Evolutionary conservation across 2,797 vertebrate genomes (phyloP), one percentile per base, ranked within the genome.

Genomic region (Protonibea diacanthus): DNA sequence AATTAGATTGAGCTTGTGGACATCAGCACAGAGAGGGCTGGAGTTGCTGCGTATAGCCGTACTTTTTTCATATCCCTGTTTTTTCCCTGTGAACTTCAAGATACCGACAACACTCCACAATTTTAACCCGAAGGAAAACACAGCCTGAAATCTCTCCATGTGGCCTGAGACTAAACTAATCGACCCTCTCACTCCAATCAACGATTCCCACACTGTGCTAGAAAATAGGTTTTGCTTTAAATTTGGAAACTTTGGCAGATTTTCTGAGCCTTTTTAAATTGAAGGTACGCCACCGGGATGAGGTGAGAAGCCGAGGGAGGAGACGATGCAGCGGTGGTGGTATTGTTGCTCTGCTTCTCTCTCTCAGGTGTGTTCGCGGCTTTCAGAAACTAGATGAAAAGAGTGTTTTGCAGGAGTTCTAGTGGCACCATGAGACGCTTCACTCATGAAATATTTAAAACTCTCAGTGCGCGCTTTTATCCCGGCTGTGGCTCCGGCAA

Each of bases 391-490:
- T 9, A 72, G 57, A 82, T 55, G 71, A 83, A 48, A 7, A 27
- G 21, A 21, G 52, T 40, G 33, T 78, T 78, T 74, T 72, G 66
- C 66, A 8, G 62, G 40, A 59, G 64, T 44, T 64, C 40, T 29
- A 38, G 63, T 18, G 48, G 23, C 68, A 64, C 59, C 10, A 11
- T 6, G n/a, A 79, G 18, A 71, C 65, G 67, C 73, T 76, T 66
- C 62, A 2, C 80, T 71, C 80, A 69, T 84, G 73, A 87, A 86
- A 86, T 80, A 86, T 88, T 80, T 55, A 86, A 71, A 69, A 65
- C 53, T 62, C 42, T 67, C 10, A 20, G 51, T 40, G 53, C 49
- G 25, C 23, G n/a, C 51, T 70, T 76, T 61, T 4, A 71, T 75
- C 71, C 55, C 33, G 42, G 18, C 49, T 40, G 56, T 44, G 66